These are phyloP conservation scores for Pectinophora gossypiella DNA, from an alignment of 1,140 invertebrate genomes.

Conservation along the genomic window DNA sequence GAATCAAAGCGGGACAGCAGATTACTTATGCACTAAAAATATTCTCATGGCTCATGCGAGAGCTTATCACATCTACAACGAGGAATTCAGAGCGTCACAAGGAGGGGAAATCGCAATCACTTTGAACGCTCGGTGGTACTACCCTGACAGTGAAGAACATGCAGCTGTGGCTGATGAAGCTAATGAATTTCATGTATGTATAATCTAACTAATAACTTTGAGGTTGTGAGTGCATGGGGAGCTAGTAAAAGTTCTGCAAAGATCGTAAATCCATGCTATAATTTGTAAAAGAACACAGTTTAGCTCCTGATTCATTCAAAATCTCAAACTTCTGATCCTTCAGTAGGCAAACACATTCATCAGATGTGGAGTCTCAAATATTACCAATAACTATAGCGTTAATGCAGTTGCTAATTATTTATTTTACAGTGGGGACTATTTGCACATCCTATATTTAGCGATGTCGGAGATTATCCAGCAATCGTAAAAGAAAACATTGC, in stretches of 20 bases:
- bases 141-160: not conserved
- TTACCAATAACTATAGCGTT: not conserved
- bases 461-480: not conserved
- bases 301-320: too few species aligned
- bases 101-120: not conserved
- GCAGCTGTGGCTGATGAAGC: not conserved
- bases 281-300: too few species aligned
- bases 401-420: too few species aligned
- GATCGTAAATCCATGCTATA: too few species aligned
- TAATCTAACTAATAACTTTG: not conserved
- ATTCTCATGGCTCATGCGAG: slow-evolving; percentile 57
- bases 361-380: not conserved
- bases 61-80: slow-evolving; percentile 24
- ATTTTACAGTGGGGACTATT: not conserved
- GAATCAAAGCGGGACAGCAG: not conserved
- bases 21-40: slow-evolving; percentile 35
- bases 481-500: not conserved
- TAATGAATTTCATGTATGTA: not conserved
- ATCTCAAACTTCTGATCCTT: too few species aligned
- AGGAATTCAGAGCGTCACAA: not conserved
- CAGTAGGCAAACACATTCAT: too few species aligned
- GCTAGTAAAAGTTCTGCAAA: too few species aligned
- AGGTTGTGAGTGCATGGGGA: too few species aligned
- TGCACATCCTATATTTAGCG: not conserved
- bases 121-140: not conserved